Percentiles rank a stretch among this genome's conserved stretches.
These are phyloP conservation scores for Entosphenus tridentatus DNA, from an alignment of 2,113 vertebrate genomes.

Conservation along the genomic window DNA sequence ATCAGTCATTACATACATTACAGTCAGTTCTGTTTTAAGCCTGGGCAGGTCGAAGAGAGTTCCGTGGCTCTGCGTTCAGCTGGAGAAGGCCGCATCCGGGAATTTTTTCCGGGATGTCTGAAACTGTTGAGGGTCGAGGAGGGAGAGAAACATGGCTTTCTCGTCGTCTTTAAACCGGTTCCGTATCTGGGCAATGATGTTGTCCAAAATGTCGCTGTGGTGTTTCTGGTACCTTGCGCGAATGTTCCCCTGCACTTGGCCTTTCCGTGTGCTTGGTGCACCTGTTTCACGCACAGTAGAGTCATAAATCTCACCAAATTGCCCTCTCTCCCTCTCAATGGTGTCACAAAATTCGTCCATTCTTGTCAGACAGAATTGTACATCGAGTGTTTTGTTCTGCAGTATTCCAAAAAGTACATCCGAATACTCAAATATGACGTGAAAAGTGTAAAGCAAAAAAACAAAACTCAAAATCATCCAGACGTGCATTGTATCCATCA, in stretches of 20 bases:
- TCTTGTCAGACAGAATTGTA: conserved; percentile 8
- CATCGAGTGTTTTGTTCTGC: conserved; percentile 9
- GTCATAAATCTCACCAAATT: not conserved
- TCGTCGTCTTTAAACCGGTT: conserved; percentile 10
- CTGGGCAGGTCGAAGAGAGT: conserved; percentile 10
- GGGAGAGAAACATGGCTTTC: conserved; percentile 9
- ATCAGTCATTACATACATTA: conserved; percentile 9
- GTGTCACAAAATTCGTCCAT: conserved; percentile 12
- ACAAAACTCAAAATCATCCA: conserved; percentile 11
- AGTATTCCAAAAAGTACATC: conserved; percentile 10
- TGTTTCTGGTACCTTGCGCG: no score
- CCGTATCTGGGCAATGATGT: conserved; percentile 7
- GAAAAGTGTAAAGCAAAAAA: conserved; percentile 11
- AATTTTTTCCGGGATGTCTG: no score
- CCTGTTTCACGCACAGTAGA: no score
- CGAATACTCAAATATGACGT: conserved; percentile 8
- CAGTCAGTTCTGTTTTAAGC: conserved; percentile 12
- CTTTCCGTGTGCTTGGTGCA: no score
- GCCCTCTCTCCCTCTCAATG: conserved; percentile 6
- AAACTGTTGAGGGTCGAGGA: not conserved
- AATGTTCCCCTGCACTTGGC: no score
- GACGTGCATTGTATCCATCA: not conserved
- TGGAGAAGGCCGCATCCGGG: not conserved
- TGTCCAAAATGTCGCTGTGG: no score
- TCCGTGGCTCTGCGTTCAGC: conserved; percentile 7